Evolutionary conservation across 2,888 invertebrate genomes (phyloP).

Genomic region (Agrotis segetum): DNA sequence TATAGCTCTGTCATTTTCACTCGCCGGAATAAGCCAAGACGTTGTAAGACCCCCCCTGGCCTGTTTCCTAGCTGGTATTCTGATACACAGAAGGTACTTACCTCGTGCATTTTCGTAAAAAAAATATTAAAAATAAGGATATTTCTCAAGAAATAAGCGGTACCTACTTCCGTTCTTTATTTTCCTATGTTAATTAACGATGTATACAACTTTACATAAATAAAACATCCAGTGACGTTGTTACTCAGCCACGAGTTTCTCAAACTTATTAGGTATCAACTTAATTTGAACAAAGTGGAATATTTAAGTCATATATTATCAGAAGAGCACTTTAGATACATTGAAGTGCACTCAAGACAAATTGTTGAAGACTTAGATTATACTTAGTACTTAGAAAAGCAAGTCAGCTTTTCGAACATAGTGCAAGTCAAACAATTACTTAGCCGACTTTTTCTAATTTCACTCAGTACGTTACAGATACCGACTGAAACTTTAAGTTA

Average conservation of each 20-base stretch:
- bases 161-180: not conserved
- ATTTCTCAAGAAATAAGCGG: no score
- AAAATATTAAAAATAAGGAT: no score
- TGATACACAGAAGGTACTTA: no score
- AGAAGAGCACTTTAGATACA: not conserved
- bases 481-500: not conserved
- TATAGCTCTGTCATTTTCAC: no score
- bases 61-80: no score
- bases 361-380: not conserved
- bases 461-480: not conserved
- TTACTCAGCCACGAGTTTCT: not conserved
- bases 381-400: not conserved
- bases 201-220: not conserved
- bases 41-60: no score
- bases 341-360: not conserved
- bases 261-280: not conserved
- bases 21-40: no score
- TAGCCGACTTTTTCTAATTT: not conserved
- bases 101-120: no score
- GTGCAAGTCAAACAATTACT: constrained; percentile 5
- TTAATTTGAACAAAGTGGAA: not conserved
- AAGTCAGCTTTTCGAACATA: constrained; percentile 1
- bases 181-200: no score
- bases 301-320: not conserved
- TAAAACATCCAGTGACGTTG: not conserved